Percentiles rank a stretch among this genome's conserved stretches.
Conservation (phyloP, 1,140 invertebrate genomes). For the Bombus sibiricus region DNA sequence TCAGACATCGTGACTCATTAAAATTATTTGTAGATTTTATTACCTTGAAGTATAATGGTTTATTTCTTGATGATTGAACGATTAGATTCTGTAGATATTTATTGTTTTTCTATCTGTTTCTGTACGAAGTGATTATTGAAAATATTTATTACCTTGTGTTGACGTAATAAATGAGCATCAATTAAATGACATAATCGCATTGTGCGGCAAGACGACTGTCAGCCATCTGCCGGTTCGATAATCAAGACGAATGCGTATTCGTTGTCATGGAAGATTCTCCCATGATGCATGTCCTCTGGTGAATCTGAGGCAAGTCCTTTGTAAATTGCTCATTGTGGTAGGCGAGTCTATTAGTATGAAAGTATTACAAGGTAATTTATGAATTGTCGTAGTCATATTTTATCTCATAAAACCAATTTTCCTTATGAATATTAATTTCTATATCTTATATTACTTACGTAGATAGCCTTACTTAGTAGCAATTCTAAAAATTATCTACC, state of each 20-base stretch:
- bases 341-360: no score
- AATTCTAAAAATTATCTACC: no score
- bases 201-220: not conserved
- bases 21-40: no score
- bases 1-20: no score
- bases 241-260: slow-evolving; percentile 1
- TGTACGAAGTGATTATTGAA: not conserved
- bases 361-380: no score
- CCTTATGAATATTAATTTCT: no score
- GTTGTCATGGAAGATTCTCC: not conserved
- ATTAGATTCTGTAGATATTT: not conserved
- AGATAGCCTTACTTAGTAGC: no score
- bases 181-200: not conserved
- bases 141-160: not conserved
- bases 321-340: not conserved
- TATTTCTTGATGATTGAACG: no score
- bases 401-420: no score
- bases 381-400: no score
- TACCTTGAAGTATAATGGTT: no score
- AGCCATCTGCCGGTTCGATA: not conserved
- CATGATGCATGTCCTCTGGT: not conserved
- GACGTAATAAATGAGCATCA: not conserved
- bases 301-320: not conserved
- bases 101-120: not conserved
- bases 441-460: no score